Evolutionary conservation across 1,140 invertebrate genomes (phyloP), one percentile per base, ranked within the genome.

Genomic region (Potamilus streckersoni): DNA sequence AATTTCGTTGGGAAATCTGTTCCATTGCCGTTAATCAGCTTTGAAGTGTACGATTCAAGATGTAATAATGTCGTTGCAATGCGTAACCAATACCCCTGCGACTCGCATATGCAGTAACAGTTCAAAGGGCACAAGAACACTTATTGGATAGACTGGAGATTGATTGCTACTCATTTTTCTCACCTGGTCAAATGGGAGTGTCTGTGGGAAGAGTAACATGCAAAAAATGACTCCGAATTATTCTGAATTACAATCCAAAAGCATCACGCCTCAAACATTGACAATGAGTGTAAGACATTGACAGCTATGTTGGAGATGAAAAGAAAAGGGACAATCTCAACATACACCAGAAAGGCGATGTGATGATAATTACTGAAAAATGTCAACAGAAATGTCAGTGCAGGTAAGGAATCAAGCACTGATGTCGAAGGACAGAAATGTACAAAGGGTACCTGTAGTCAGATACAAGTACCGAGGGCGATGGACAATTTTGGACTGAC

Each of bases 141-240:
- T 71, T 68, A 55, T n/a, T 79, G 2, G 8, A 55, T 31, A 66
- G 69, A n/a, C 15, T 79, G 15, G 73, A 79, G 65, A 64, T 79
- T 62, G 77, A 79, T 27, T 71, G 69, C 27, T 75, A 19, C 19
- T 72, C 73, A 56, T 79, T 79, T 70, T 79, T 76, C 71, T 66
- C 78, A 19, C 64, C 74, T 17, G 78, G 71, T 17, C 78, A 67
- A 27, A 27, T 23, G 23, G 23, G 23, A 23, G 23, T 23, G 23
- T 23, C 23, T 23, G 23, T 79, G 2, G 78, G 78, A 8, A 27
- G 78, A 17, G 73, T 63, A 6, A 60, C 31, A 17, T 61, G 3
- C 8, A 75, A 62, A 49, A n/a, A 38, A 31, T 49, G 70, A 27
- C 8, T 38, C 38, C 38, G 38, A 8, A 56, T 75, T 12, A 56